Percentiles rank a stretch among this genome's conserved stretches.
These are phyloP conservation scores for Galaxias olidus DNA, from an alignment of 2,797 vertebrate species.

Conservation along the genomic window DNA sequence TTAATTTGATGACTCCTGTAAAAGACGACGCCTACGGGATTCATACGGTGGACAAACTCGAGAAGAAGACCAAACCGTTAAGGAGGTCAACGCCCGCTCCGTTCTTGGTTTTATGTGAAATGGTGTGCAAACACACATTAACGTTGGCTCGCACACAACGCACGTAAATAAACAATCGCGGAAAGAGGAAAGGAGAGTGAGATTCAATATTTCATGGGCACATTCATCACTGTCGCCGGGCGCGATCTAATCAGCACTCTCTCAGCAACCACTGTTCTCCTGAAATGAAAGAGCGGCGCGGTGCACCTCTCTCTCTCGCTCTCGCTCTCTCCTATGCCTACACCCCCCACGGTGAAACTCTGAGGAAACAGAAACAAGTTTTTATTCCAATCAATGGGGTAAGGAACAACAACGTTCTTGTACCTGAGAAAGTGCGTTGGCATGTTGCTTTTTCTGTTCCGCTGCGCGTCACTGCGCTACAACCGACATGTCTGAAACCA, in stretches of 20 bases:
- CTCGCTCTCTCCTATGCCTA: not conserved
- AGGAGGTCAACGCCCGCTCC: too few relatives aligned
- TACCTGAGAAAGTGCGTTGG: not conserved
- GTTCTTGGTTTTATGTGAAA: too few relatives aligned
- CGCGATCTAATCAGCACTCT: too few relatives aligned
- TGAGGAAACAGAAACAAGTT: slow-evolving; percentile 3
- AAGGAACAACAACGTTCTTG: too few relatives aligned
- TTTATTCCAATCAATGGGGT: not conserved
- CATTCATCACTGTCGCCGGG: too few relatives aligned
- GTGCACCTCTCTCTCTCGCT: too few relatives aligned
- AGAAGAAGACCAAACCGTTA: too few relatives aligned
- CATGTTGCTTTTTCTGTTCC: not conserved
- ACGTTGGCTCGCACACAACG: too few relatives aligned
- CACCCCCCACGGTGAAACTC: not conserved
- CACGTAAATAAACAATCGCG: not conserved
- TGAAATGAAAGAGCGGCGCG: not conserved
- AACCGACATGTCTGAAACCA: not conserved
- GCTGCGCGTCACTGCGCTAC: not conserved
- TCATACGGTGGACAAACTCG: too few relatives aligned
- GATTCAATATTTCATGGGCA: not conserved
- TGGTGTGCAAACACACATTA: too few relatives aligned
- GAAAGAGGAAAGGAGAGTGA: not conserved
- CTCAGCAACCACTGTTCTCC: not conserved
- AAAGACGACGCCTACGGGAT: too few relatives aligned
- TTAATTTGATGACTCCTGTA: too few relatives aligned